Percentiles rank a stretch among this genome's conserved stretches.
phyloP scores from a whole-genome alignment of 2,113 vertebrate genomes.

The Mastomys natalensis region DNA sequence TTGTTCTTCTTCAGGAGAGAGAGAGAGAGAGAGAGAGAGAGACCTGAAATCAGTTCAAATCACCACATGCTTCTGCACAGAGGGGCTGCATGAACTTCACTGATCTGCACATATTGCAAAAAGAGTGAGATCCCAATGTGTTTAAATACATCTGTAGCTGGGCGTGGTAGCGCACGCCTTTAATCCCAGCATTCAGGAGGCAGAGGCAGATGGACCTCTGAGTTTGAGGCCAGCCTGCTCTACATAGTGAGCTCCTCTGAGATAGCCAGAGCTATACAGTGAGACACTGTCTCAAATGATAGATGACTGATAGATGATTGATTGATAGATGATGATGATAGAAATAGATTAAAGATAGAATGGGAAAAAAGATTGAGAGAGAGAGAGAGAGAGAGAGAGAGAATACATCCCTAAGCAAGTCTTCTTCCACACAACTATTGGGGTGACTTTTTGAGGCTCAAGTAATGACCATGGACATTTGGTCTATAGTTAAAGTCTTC shows the following conservation, averaged over 20 bases:
- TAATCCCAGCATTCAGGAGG: background rate
- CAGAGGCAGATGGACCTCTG: background rate
- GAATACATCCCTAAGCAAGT: background rate
- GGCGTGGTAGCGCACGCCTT: background rate
- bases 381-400: background rate
- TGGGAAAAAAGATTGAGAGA: background rate
- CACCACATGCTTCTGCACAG: background rate
- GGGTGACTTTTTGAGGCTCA: background rate
- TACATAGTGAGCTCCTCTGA: background rate
- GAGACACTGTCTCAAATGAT: background rate
- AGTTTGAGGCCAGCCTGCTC: background rate
- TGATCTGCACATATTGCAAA: background rate
- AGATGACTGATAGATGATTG: background rate
- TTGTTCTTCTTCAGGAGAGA: background rate
- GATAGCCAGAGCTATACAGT: background rate
- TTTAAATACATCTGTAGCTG: background rate
- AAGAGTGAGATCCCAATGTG: background rate
- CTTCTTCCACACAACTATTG: background rate
- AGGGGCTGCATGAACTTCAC: background rate
- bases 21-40: background rate
- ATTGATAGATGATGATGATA: background rate
- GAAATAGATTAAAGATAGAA: background rate
- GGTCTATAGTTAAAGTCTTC: constrained; percentile 10
- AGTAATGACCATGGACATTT: background rate
- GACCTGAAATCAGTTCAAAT: background rate